These are phyloP conservation scores for Sciurus vulgaris DNA, from an alignment of 2,797 vertebrate species.

Conservation along the genomic window DNA sequence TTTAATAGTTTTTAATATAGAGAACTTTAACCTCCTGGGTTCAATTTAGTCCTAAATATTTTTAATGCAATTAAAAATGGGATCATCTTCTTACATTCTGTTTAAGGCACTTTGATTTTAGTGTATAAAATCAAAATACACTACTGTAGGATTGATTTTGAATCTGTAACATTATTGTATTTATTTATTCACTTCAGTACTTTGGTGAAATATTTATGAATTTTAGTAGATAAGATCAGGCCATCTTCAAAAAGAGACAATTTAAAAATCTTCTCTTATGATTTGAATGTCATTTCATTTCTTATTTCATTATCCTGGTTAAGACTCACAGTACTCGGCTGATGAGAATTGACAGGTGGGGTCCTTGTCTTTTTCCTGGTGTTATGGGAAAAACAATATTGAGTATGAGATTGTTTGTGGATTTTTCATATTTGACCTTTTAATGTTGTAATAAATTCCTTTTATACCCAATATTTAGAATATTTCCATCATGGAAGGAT, in stretches of 20 bases:
- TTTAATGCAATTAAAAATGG: neutral
- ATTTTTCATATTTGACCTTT: neutral
- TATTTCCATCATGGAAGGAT: neutral
- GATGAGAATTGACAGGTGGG: neutral
- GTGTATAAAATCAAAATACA: neutral
- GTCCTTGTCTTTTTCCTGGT: neutral
- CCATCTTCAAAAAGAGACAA: neutral
- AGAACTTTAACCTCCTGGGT: neutral
- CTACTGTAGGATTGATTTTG: neutral
- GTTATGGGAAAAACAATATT: neutral
- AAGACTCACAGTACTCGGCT: neutral
- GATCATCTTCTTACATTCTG: neutral
- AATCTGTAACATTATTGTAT: neutral
- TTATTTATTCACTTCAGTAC: neutral
- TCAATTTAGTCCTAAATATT: neutral
- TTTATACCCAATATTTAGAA: neutral
- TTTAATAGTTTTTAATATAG: neutral
- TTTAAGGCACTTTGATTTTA: neutral
- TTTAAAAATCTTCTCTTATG: neutral
- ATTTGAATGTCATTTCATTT: neutral
- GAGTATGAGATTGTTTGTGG: neutral
- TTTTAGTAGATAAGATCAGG: neutral
- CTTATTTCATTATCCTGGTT: neutral
- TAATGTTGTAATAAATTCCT: neutral
- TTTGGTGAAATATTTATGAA: neutral